A percentile compares a stretch with the other conserved stretches of the same genome.
Evolutionary conservation across 2,888 invertebrate species (phyloP).

Genomic region (Tetrapedia diversipes): DNA sequence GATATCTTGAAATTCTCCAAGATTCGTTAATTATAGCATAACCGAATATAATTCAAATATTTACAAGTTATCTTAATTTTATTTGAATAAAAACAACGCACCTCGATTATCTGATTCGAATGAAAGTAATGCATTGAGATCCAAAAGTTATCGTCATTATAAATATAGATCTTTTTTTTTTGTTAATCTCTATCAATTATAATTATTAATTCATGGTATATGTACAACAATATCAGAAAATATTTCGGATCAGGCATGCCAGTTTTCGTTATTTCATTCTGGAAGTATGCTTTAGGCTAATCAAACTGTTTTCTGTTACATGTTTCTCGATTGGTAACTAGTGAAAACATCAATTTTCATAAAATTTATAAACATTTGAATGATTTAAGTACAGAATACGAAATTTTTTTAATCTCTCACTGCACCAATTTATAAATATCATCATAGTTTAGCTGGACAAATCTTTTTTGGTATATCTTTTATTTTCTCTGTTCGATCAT

Average conservation of each 20-base stretch:
- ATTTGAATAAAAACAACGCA: constrained; percentile 14
- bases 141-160: constrained; percentile 11
- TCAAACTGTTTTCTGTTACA: constrained; percentile 30
- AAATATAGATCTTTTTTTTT: constrained; percentile 18
- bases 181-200: constrained; percentile 10
- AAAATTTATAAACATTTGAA: constrained; percentile 21
- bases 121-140: constrained; percentile 32
- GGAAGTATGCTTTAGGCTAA: constrained; percentile 51
- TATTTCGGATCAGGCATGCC: constrained; percentile 29
- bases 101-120: background rate
- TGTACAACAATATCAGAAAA: constrained; percentile 42
- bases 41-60: constrained; percentile 39
- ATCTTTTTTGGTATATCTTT: constrained; percentile 1
- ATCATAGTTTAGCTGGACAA: constrained; percentile 12
- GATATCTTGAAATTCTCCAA: background rate
- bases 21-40: constrained; percentile 12
- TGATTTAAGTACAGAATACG: constrained; percentile 57
- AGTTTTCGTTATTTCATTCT: constrained; percentile 32
- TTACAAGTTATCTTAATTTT: constrained; percentile 39
- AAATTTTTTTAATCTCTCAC: constrained; percentile 23
- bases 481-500: background rate
- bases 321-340: constrained; percentile 14
- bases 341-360: constrained; percentile 28
- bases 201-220: constrained; percentile 32
- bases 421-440: constrained; percentile 27